Conservation (phyloP, 2,113 vertebrate species). For the Pelobates fuscus region DNA sequence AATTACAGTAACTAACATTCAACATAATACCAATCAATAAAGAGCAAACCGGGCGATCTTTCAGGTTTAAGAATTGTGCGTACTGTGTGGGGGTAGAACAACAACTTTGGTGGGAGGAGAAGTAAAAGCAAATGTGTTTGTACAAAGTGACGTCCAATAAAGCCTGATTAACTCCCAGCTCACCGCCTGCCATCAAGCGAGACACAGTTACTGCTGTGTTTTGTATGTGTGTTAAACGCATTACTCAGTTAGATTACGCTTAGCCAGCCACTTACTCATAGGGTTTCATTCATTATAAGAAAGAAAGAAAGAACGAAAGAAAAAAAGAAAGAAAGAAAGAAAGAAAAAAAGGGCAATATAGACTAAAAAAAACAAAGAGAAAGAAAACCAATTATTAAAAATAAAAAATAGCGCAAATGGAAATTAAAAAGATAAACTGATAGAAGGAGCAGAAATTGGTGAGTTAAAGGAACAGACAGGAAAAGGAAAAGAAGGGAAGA, state of each 20-base stretch:
- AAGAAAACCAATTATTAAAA: not conserved
- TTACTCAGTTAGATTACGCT: not conserved
- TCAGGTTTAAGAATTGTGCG: slow-evolving; percentile 1
- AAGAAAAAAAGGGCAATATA: not conserved
- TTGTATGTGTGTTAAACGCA: slow-evolving; percentile 22
- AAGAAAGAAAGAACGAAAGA: not conserved
- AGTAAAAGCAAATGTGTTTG: slow-evolving; percentile 28
- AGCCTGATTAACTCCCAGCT: slow-evolving; percentile 34
- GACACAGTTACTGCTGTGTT: not conserved
- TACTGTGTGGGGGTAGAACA: slow-evolving; percentile 28
- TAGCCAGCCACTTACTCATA: no score
- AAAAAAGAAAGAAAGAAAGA: not conserved
- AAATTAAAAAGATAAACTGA: not conserved
- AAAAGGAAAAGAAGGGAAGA: not conserved
- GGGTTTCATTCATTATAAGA: no score
- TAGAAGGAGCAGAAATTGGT: not conserved
- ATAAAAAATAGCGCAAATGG: no score
- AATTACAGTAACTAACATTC: slow-evolving; percentile 25
- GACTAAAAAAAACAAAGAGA: not conserved
- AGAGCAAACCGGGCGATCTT: not conserved
- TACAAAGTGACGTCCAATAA: slow-evolving; percentile 28
- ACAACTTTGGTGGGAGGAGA: slow-evolving; percentile 29
- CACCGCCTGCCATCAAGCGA: not conserved
- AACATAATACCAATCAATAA: not conserved
- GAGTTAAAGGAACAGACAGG: not conserved